Evolutionary conservation across 2,888 invertebrate genomes (phyloP), one percentile per base, ranked within the genome.

Genomic region (Agrochola macilenta): DNA sequence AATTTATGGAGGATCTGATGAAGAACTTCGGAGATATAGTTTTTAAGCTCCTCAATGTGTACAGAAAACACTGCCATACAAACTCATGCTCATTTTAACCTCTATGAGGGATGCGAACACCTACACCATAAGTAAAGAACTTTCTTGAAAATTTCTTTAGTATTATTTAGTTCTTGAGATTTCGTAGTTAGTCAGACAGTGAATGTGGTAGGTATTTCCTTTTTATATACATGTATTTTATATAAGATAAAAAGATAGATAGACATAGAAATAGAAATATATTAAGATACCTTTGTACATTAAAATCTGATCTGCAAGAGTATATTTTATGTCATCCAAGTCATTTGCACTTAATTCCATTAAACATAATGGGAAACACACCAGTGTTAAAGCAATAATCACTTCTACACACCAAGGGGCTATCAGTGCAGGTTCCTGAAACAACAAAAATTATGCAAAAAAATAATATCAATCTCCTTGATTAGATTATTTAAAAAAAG

Each of bases 231-330:
- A 43, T 43, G 11, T 43, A 43, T 43, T 43, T 11, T 43, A 11
- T 11, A 43, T 49, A 7, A 52, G 4, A 23, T 54, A n/a, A 9
- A 11, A 54, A 54, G 4, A 54, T 57, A 23, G 1, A 57, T 58
- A 58, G 26, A 14, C 4, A 7, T 7, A 58, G 26, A 26, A 5
- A 58, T 58, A 58, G 26, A 14, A 5, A 58, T 58, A 58, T 14
- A 14, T 26, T 12, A 14, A 11, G 8, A 57, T 76, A 74, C 76
- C 76, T 75, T 54, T 30, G n/a, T 76, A 66, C 1, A 30, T 43
- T 49, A 76, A 11, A 1, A 76, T 7, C n/a, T 66, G 43, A 4
- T 76, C 43, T 20, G 52, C 60, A 30, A 76, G n/a, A 4, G 68
- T 11, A 52, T 0, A 52, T 30, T 76, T 75, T 8, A 66, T 30